These are phyloP conservation scores for Phocoena phocoena DNA, from an alignment of 2,113 vertebrate species.

Conservation along the genomic window DNA sequence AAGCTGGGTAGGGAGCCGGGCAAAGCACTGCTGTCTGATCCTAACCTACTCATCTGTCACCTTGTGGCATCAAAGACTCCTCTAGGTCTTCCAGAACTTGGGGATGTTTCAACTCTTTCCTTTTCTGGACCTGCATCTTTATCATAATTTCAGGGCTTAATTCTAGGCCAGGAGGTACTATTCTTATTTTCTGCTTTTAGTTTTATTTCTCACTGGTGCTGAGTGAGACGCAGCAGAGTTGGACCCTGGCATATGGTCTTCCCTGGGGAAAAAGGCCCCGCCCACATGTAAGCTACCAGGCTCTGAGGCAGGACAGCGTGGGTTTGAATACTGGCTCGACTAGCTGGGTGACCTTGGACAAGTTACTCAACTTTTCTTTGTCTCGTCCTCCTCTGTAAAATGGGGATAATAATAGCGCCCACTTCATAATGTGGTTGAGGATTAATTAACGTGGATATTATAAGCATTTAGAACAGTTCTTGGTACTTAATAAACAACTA, in stretches of 20 bases:
- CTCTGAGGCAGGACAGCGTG: not conserved
- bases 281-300: accelerated
- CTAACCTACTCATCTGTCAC: no score
- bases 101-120: not conserved
- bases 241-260: accelerated
- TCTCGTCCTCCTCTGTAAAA: not conserved
- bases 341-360: not conserved
- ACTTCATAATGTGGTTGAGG: not conserved
- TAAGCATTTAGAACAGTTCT: not conserved
- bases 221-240: not conserved
- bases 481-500: not conserved
- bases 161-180: not conserved
- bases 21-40: not conserved
- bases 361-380: not conserved
- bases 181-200: not conserved
- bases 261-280: not conserved
- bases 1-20: not conserved
- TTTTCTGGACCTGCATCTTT: not conserved
- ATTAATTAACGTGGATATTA: not conserved
- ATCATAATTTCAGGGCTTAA: not conserved
- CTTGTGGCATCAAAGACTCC: not conserved
- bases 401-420: not conserved
- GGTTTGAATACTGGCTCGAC: not conserved
- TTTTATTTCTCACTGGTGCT: not conserved
- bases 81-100: not conserved